phyloP scores from a whole-genome alignment of 2,797 vertebrate genomes.

The Schizopygopsis malacanthus region DNA sequence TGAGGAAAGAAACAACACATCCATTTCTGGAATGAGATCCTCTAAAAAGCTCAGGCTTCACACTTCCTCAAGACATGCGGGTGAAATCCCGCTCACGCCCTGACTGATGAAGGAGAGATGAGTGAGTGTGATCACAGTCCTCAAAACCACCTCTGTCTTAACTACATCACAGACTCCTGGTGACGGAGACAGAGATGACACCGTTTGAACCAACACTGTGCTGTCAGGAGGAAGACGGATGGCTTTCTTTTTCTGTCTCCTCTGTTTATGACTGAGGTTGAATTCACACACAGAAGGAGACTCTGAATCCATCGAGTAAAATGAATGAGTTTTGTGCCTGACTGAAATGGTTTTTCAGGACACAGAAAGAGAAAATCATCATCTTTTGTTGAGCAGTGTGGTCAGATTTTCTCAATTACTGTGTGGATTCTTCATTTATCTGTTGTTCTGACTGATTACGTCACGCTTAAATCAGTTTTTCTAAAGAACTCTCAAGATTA shows the following conservation, averaged over 20 bases:
- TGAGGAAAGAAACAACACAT: conserved; percentile 5
- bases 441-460: background rate
- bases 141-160: conserved; percentile 21
- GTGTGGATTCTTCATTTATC: background rate
- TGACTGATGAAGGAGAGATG: conserved; percentile 10
- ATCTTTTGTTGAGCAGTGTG: background rate
- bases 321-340: conserved; percentile 1
- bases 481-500: background rate
- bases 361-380: background rate
- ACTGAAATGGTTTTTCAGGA: background rate
- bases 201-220: conserved; percentile 2
- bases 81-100: background rate
- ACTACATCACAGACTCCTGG: conserved; percentile 6
- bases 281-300: background rate
- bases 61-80: conserved; percentile 15
- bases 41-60: conserved; percentile 18
- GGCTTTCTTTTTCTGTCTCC: conserved; percentile 3
- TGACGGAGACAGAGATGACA: conserved; percentile 33
- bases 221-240: conserved; percentile 36
- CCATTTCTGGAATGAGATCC: conserved; percentile 9
- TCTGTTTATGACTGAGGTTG: conserved; percentile 28
- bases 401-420: background rate
- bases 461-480: background rate
- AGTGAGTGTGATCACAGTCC: conserved; percentile 40
- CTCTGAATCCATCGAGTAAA: background rate